Conservation (phyloP, 2,888 invertebrate species). For the Phortica magna region DNA sequence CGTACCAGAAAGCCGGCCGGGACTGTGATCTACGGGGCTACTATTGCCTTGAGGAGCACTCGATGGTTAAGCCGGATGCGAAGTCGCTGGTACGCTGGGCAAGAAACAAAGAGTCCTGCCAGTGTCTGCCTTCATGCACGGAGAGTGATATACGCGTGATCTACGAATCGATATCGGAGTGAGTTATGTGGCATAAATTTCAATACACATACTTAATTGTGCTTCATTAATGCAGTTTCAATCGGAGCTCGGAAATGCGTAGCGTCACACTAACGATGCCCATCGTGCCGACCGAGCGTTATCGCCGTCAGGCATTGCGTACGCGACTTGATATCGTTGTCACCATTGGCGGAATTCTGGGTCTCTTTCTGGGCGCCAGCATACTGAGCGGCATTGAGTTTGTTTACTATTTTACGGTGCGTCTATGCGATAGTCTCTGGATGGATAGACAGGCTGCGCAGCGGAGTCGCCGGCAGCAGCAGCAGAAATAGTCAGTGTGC, state of each 20-base stretch:
- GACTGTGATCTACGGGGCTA: constrained; percentile 82
- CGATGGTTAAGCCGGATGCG: constrained; percentile 70
- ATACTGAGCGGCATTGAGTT: constrained; percentile 81
- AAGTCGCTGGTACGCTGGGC: constrained; percentile 77
- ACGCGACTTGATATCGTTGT: constrained; percentile 78
- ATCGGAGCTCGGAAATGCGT: constrained; percentile 50
- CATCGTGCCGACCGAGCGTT: constrained; percentile 76
- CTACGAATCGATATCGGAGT: constrained; percentile 56
- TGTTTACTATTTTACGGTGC: constrained; percentile 79
- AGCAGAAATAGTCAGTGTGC: not conserved
- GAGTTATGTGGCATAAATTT: constrained; percentile 20
- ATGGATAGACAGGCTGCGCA: not conserved
- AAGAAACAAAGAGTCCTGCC: constrained; percentile 77
- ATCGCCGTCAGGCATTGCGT: constrained; percentile 79
- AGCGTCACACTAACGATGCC: constrained; percentile 63
- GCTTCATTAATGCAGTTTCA: constrained; percentile 34
- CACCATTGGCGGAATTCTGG: constrained; percentile 81
- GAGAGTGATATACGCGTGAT: constrained; percentile 82
- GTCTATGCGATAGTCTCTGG: constrained; percentile 58
- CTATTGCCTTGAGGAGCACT: constrained; percentile 79
- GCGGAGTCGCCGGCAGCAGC: not conserved
- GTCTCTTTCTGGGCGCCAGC: constrained; percentile 82
- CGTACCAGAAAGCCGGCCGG: constrained; percentile 77
- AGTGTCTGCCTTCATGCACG: constrained; percentile 85
- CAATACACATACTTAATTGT: not conserved